A percentile compares a stretch with the other conserved stretches of the same genome.
phyloP scores from a whole-genome alignment of 2,113 vertebrate species.

The Leptobrachium leishanense region DNA sequence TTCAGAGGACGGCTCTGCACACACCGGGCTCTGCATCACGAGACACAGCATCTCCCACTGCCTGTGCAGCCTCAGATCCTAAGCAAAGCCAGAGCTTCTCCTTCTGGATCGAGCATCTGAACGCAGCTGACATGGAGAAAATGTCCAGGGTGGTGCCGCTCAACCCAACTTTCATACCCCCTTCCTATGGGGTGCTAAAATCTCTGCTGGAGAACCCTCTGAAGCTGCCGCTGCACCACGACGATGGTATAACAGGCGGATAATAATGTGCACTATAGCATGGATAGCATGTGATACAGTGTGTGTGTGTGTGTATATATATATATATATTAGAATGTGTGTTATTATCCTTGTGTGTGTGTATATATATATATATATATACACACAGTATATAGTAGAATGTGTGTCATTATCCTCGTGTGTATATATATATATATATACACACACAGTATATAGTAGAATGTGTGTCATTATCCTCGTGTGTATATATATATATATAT shows the following conservation, averaged over 20 bases:
- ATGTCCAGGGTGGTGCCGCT: conserved; percentile 88
- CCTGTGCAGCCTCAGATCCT: neutral
- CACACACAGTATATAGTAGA: too few species aligned
- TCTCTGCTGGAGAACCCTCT: conserved; percentile 95
- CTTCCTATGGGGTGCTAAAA: conserved; percentile 92
- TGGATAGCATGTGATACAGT: too few species aligned
- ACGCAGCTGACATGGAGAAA: conserved; percentile 68
- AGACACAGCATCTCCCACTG: neutral
- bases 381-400: too few species aligned
- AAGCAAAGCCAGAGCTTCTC: neutral
- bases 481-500: too few species aligned
- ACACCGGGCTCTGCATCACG: conserved; percentile 45
- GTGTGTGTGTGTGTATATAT: neutral
- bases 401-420: too few species aligned
- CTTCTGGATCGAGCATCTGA: too few species aligned
- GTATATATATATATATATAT: too few species aligned
- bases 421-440: too few species aligned
- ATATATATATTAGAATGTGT: neutral
- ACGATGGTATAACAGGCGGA: conserved; percentile 78
- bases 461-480: too few species aligned
- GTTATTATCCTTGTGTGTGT: neutral
- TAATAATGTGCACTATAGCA: neutral
- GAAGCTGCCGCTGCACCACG: conserved; percentile 89
- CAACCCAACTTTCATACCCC: conserved; percentile 86
- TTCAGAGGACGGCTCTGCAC: conserved; percentile 63